Conservation (phyloP, 2,113 vertebrate genomes). For the Fregata magnificens region DNA sequence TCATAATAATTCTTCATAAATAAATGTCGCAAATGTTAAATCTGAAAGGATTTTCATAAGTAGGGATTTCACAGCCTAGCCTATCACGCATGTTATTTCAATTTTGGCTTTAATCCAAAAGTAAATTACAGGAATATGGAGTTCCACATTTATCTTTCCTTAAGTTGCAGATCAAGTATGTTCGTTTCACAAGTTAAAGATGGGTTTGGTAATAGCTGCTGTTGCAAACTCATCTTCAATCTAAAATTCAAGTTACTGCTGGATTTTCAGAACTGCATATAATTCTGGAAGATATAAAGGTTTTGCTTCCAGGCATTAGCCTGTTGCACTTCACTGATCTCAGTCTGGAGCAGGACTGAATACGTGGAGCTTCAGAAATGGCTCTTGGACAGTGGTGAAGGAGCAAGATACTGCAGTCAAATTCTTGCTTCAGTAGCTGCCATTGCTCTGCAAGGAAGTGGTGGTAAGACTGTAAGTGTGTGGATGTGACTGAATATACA, state of each 20-base stretch:
- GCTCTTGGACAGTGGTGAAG: neutral
- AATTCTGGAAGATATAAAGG: neutral
- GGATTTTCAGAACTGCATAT: neutral
- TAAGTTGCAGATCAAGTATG: neutral
- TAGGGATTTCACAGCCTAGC: neutral
- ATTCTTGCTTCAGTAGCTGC: neutral
- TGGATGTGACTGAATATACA: neutral
- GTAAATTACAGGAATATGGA: neutral
- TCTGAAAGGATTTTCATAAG: neutral
- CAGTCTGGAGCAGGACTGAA: neutral
- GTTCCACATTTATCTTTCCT: neutral
- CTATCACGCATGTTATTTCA: neutral
- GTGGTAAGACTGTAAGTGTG: fast-evolving
- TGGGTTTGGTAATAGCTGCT: neutral
- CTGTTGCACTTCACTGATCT: neutral
- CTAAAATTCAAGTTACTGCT: neutral
- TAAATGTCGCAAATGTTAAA: neutral
- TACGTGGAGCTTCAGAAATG: neutral
- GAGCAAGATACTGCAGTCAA: neutral
- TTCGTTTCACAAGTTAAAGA: neutral
- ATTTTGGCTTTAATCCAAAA: neutral
- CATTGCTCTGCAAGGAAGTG: neutral
- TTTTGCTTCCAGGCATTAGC: neutral
- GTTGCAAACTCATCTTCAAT: neutral
- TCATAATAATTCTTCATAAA: neutral